These are phyloP conservation scores for Stramonita haemastoma DNA, from an alignment of 2,888 invertebrate genomes.

Conservation along the genomic window DNA sequence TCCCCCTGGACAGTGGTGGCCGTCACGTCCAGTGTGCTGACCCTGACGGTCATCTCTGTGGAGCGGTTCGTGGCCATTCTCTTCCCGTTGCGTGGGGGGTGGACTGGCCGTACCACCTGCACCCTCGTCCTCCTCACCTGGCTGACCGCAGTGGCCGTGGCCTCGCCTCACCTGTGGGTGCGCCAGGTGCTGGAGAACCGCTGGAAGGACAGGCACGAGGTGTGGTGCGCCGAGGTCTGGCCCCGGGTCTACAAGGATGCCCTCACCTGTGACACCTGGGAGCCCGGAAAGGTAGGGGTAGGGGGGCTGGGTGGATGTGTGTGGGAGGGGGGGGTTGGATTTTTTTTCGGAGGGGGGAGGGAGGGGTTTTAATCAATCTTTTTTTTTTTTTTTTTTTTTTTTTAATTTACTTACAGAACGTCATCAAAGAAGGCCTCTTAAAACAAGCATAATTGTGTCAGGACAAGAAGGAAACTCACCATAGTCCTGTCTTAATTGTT, in stretches of 20 bases:
- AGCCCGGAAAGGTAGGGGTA: constrained; percentile 46
- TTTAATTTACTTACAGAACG: too few relatives aligned
- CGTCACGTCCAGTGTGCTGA: constrained; percentile 68
- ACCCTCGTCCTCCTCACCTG: constrained; percentile 55
- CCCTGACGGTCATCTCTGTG: constrained; percentile 68
- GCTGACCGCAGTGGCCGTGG: constrained; percentile 57
- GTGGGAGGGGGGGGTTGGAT: too few relatives aligned
- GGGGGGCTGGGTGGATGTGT: too few relatives aligned
- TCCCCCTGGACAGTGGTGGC: constrained; percentile 60
- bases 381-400: too few relatives aligned
- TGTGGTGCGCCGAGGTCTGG: constrained; percentile 69
- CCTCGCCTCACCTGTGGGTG: constrained; percentile 64
- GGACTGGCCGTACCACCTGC: constrained; percentile 51
- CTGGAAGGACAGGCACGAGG: constrained; percentile 64
- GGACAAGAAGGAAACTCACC: too few relatives aligned
- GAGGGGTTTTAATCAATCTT: too few relatives aligned
- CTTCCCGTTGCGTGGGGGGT: constrained; percentile 63
- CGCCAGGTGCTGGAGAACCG: constrained; percentile 50
- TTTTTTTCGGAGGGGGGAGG: too few relatives aligned
- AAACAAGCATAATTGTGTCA: too few relatives aligned
- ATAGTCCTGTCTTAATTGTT: too few relatives aligned
- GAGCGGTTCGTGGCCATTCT: constrained; percentile 72
- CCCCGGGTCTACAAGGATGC: constrained; percentile 56
- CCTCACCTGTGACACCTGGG: constrained; percentile 43
- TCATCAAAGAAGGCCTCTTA: too few relatives aligned